Evolutionary conservation across 92 coral and sea anemone genomes (phyloP), one percentile per base, ranked within the genome.

Genomic region (Phenganax subtilis): DNA sequence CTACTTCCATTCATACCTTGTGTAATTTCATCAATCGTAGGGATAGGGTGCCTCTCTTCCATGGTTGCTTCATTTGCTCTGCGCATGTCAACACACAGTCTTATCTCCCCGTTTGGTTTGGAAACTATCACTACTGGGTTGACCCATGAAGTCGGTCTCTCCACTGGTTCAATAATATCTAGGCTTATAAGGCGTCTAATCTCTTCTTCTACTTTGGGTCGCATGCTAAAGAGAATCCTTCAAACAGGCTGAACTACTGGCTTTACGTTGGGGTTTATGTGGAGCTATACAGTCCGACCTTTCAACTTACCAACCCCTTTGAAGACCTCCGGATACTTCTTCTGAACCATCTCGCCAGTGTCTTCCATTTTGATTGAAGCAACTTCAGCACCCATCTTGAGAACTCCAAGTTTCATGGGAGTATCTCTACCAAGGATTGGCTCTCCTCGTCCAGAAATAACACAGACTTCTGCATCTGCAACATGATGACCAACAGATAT

Each of bases 31-130:
- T 73, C 90, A 6, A 81, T 78, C 0, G 83, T 84, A 12, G 86
- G 90, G 74, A 84, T 87, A 53, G 85, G 83, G 85, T 87, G 60
- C 82, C 86, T 44, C 84, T 77, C 53, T 80, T 84, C 12, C 82
- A 76, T 9, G 86, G 30, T 64, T 84, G 76, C 89, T 28, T 54
- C 51, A 51, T 86, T 78, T 6, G 75, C 82, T 20, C 80, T 85
- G 55, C 72, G 80, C 55, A 47, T n/a, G 25, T 71, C 67, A 28
- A 85, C 25, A 71, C 80, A 64, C 55, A 17, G 68, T 76, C 81
- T 44, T n/a, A 56, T 51, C 17, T 76, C 54, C 17, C 81, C 44
- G 14, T 75, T 55, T 27, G 62, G 47, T 57, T 75, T 75, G 15
- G 76, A 75, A 44, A 84, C 87, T 20, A 76, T 74, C 28, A 76